Conservation (phyloP, 2,888 invertebrate species). For the Rotaria socialis region DNA sequence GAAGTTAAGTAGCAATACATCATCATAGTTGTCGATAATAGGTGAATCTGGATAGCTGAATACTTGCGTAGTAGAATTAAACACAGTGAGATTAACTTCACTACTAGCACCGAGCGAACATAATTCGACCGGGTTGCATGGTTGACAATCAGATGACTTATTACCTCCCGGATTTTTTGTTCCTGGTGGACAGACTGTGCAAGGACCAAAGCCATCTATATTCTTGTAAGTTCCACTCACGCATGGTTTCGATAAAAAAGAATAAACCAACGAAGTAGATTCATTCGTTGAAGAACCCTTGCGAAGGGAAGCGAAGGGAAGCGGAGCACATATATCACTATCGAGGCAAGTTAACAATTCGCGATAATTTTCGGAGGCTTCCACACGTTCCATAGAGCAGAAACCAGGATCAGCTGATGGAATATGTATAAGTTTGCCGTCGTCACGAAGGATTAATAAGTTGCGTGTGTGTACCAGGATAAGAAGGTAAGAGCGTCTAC, state of each 20-base stretch:
- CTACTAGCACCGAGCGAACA: background rate
- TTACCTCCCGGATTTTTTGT: background rate
- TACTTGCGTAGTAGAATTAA: background rate
- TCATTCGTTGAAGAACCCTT: no score
- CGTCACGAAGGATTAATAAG: background rate
- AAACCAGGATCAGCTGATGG: background rate
- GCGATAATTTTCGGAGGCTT: no score
- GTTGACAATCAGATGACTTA: background rate
- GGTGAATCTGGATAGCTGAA: background rate
- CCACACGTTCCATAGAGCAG: background rate
- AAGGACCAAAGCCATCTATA: background rate
- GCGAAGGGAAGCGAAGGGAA: no score
- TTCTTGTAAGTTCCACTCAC: background rate
- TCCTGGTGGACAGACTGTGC: background rate
- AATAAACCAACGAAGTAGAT: background rate
- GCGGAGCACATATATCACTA: no score
- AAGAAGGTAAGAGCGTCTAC: background rate
- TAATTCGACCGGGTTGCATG: background rate
- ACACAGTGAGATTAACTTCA: background rate
- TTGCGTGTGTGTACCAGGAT: background rate
- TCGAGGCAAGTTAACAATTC: no score
- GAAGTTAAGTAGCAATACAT: background rate
- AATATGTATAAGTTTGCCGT: background rate
- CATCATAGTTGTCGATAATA: slow-evolving; percentile 2
- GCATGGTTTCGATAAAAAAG: background rate